Percentiles rank a stretch among this genome's conserved stretches.
These are phyloP conservation scores for Cephus spinipes DNA, from an alignment of 2,888 invertebrate genomes.

Conservation along the genomic window DNA sequence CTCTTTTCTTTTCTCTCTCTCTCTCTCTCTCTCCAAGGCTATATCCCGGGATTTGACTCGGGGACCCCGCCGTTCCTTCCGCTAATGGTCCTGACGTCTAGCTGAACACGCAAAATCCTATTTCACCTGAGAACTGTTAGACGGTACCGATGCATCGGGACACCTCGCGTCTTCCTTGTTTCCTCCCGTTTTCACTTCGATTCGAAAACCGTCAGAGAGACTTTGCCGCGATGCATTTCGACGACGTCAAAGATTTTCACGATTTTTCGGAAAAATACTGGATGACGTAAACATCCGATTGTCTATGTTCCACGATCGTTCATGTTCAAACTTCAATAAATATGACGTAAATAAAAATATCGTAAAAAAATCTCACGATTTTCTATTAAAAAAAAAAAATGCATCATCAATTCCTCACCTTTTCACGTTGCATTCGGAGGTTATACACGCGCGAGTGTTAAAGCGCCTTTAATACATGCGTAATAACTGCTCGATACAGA, in stretches of 20 bases:
- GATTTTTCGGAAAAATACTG: neutral
- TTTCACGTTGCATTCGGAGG: neutral
- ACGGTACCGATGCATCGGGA: neutral
- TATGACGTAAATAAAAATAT: neutral
- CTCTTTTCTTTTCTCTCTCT: conserved; percentile 30
- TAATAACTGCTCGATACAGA: conserved; percentile 50
- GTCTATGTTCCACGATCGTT: neutral
- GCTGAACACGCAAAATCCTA: conserved; percentile 64
- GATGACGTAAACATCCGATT: neutral
- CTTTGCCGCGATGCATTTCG: neutral
- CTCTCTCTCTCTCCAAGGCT: conserved; percentile 30
- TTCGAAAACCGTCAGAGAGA: neutral
- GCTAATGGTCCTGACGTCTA: conserved; percentile 63
- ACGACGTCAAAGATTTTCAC: neutral
- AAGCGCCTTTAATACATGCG: conserved; percentile 51
- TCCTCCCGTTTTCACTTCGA: neutral
- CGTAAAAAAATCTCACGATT: neutral
- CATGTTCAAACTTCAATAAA: neutral
- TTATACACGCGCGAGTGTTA: conserved; percentile 22
- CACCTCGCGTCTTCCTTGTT: too few species aligned
- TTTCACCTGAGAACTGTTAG: conserved; percentile 40
- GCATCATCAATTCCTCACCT: neutral
- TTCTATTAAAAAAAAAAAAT: neutral
- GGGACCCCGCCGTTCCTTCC: conserved; percentile 27
- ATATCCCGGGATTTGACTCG: neutral